Conservation (phyloP, 1,140 invertebrate species). For the Neodiprion virginianus region DNA sequence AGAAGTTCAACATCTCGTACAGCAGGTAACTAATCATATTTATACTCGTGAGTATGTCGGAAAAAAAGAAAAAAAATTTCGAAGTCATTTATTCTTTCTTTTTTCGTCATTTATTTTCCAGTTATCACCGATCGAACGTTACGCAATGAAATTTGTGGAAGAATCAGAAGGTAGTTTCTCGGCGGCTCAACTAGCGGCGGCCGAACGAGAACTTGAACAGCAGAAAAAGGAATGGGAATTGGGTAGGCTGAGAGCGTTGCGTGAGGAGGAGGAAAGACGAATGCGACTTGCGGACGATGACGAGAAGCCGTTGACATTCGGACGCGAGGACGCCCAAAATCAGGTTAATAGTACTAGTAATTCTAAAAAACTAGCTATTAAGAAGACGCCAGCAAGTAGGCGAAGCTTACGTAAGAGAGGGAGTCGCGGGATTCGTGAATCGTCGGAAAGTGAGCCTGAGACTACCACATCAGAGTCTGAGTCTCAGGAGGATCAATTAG, state of each 20-base stretch:
- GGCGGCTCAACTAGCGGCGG: constrained; percentile 84
- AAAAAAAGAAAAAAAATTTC: constrained; percentile 12
- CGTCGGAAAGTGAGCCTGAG: constrained; percentile 43
- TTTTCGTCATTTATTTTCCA: constrained; percentile 56
- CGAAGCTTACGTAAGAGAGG: constrained; percentile 38
- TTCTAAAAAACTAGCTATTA: constrained; percentile 51
- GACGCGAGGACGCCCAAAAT: constrained; percentile 76
- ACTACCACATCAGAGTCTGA: constrained; percentile 47
- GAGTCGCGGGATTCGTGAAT: constrained; percentile 28
- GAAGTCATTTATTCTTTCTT: constrained; percentile 12
- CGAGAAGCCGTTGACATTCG: constrained; percentile 73
- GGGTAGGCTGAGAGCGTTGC: constrained; percentile 76
- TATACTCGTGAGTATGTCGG: neutral
- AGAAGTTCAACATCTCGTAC: constrained; percentile 82
- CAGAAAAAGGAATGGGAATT: constrained; percentile 95
- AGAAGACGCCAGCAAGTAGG: constrained; percentile 36
- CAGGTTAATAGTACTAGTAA: constrained; percentile 75
- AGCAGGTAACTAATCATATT: constrained; percentile 71
- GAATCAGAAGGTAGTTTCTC: constrained; percentile 84
- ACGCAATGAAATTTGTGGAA: constrained; percentile 93
- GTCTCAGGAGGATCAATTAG: constrained; percentile 44
- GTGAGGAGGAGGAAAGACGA: constrained; percentile 76
- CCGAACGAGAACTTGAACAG: constrained; percentile 89
- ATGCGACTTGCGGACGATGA: constrained; percentile 68
- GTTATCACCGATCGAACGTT: constrained; percentile 90